phyloP scores from a whole-genome alignment of 2,113 vertebrate species.

The Hydrochoerus hydrochaeris region DNA sequence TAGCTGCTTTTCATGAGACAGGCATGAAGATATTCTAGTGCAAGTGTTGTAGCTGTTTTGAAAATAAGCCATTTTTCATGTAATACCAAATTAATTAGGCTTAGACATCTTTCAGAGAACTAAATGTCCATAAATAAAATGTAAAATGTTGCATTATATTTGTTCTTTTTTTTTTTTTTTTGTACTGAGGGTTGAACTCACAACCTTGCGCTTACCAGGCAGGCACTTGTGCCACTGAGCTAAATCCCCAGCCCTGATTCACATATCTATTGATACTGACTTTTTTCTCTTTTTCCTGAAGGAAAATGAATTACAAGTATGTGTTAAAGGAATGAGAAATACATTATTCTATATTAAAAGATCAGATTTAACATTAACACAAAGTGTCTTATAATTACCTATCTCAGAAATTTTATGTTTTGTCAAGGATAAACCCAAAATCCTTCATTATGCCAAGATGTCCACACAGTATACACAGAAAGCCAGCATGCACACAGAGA shows the following conservation, averaged over 20 bases:
- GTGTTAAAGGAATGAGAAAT: slow-evolving; percentile 1
- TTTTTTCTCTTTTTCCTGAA: slow-evolving; percentile 17
- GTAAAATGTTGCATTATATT: slow-evolving; percentile 70
- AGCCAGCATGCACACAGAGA: no score
- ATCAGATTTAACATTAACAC: slow-evolving; percentile 49
- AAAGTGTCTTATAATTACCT: slow-evolving; percentile 38
- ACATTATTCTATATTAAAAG: slow-evolving; percentile 1
- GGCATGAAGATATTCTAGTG: slow-evolving; percentile 10
- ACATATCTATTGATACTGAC: slow-evolving; percentile 34
- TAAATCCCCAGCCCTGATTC: not conserved
- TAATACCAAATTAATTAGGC: slow-evolving; percentile 65
- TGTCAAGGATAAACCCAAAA: slow-evolving; percentile 22
- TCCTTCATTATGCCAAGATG: not conserved
- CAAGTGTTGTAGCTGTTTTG: slow-evolving; percentile 32
- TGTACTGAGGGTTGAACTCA: no score
- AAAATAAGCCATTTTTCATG: slow-evolving; percentile 58
- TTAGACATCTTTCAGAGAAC: slow-evolving; percentile 48
- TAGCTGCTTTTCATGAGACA: slow-evolving; percentile 56
- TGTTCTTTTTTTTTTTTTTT: not conserved
- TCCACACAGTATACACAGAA: not conserved
- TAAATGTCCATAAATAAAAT: slow-evolving; percentile 74
- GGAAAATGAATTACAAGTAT: slow-evolving; percentile 52
- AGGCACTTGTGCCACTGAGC: no score
- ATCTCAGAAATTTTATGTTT: slow-evolving; percentile 48
- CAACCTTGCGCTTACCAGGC: no score